Base-by-base conservation (phyloP, 2,797 vertebrate species). In the Xiphorhynchus erythropygius region DNA sequence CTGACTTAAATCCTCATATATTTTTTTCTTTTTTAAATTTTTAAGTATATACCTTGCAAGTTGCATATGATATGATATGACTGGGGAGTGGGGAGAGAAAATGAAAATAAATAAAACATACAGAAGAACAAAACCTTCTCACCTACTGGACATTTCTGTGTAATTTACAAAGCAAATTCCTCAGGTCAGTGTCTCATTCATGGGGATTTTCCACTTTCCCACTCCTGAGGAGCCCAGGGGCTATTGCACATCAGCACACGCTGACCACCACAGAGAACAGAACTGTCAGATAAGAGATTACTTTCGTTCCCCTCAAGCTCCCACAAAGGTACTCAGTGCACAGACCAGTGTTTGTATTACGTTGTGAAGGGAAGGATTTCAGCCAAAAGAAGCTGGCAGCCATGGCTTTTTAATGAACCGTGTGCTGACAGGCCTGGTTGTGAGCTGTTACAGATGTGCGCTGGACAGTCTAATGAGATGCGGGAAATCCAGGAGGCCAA, bases 361-460 rank as follows among this genome's bases (percentile, higher is more conserved):
- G 0, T 60, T 1, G 16, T 41, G 59, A 84, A 83, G 33, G 52
- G 85, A 76, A 91, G 80, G 53, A 77, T 60, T 90, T 77, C 9
- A 2, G 77, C 86, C 95, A 94, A 79, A 84, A 91, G 90, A 49
- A 94, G 57, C 76, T 94, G 91, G 85, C 91, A 94, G 67, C 46
- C 52, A 30, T 17, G 49, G 47, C 27, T 92, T 90, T 90, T 63
- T 90, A 92, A 70, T 74, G 85, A 95, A 46, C 87, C 37, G 2
- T 92, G 69, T 55, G 85, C 91, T 94, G 87, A 94, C 84, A 90
- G 60, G 49, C 83, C 60, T 82, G 70, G 18, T 80, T 82, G 89
- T 92, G 94, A 94, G 76, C 90, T 92, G 65, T 96, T 94, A 91
- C 96, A 97, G 94, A 91, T 95, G 89, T 96, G 93, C 0, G 1